phyloP scores from a whole-genome alignment of 2,888 invertebrate genomes.

The Mellilla xanthometata region DNA sequence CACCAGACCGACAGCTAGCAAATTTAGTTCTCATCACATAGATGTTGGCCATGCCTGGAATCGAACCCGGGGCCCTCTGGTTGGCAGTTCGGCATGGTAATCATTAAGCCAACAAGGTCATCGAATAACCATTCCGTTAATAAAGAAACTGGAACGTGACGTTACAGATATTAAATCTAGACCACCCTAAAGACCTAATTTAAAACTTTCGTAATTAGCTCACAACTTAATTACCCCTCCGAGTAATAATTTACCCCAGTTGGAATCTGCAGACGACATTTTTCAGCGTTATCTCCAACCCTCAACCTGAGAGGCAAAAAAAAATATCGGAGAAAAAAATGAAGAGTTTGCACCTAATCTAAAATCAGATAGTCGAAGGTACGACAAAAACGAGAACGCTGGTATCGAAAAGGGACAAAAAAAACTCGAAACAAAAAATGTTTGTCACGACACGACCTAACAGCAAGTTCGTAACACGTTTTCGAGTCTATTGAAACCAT shows the following conservation, averaged over 20 bases:
- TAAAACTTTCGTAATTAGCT: constrained; percentile 33
- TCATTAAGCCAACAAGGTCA: too few relatives aligned
- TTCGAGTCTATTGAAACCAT: constrained; percentile 30
- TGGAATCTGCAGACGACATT: constrained; percentile 34
- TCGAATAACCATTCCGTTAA: too few relatives aligned
- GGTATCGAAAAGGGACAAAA: constrained; percentile 41
- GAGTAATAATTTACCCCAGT: constrained; percentile 33
- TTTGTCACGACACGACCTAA: constrained; percentile 36
- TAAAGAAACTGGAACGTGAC: too few relatives aligned
- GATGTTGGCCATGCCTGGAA: too few relatives aligned
- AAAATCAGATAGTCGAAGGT: constrained; percentile 60
- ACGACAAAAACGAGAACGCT: constrained; percentile 50
- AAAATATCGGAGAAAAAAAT: constrained; percentile 44
- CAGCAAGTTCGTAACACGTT: constrained; percentile 24
- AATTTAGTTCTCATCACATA: too few relatives aligned
- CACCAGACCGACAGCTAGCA: too few relatives aligned
- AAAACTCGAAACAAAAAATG: constrained; percentile 45
- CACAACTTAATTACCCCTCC: constrained; percentile 37
- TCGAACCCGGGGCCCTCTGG: too few relatives aligned
- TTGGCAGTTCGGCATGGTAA: too few relatives aligned
- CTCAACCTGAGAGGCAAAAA: constrained; percentile 35
- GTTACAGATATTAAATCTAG: too few relatives aligned
- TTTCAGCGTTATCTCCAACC: constrained; percentile 41
- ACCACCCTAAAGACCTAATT: constrained; percentile 5
- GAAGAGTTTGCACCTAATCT: constrained; percentile 67